Conservation (phyloP, 2,888 invertebrate species). For the Xylota segnis region DNA sequence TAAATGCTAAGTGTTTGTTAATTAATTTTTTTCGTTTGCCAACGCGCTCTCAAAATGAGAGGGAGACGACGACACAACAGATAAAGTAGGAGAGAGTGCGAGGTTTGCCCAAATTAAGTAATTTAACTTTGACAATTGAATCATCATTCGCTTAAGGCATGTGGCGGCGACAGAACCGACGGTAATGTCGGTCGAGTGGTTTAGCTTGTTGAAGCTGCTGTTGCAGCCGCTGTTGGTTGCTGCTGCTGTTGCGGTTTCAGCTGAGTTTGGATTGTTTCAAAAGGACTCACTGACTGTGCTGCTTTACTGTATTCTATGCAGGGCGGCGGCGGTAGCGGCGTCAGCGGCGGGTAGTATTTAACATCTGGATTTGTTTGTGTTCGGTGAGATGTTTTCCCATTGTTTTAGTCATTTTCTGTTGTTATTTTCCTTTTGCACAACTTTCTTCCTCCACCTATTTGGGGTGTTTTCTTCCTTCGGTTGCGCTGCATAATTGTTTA, state of each 20-base stretch:
- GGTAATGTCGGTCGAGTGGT: slow-evolving; percentile 65
- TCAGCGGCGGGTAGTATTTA: slow-evolving; percentile 38
- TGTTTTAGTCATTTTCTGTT: slow-evolving; percentile 54
- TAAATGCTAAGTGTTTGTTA: slow-evolving; percentile 67
- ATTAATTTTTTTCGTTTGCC: slow-evolving; percentile 61
- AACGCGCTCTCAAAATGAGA: neutral
- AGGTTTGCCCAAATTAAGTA: slow-evolving; percentile 64
- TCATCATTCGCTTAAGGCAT: slow-evolving; percentile 67
- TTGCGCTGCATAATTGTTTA: slow-evolving; percentile 74
- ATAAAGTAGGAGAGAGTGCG: neutral
- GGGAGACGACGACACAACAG: neutral
- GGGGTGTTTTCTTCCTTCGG: slow-evolving; percentile 59
- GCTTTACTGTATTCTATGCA: slow-evolving; percentile 38
- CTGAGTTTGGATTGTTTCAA: neutral
- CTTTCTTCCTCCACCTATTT: slow-evolving; percentile 5
- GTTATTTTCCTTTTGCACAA: slow-evolving; percentile 5
- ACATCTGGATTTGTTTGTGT: slow-evolving; percentile 71
- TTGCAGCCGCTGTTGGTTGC: slow-evolving; percentile 42
- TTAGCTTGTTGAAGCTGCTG: slow-evolving; percentile 66
- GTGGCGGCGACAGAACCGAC: slow-evolving; percentile 32
- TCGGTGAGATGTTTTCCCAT: slow-evolving; percentile 38
- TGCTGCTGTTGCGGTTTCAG: slow-evolving; percentile 29
- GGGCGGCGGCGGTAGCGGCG: too few species aligned
- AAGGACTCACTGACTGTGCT: slow-evolving; percentile 11
- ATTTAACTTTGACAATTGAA: slow-evolving; percentile 76